Evolutionary conservation across 1,140 invertebrate genomes (phyloP).

Genomic region (Linepithema humile): DNA sequence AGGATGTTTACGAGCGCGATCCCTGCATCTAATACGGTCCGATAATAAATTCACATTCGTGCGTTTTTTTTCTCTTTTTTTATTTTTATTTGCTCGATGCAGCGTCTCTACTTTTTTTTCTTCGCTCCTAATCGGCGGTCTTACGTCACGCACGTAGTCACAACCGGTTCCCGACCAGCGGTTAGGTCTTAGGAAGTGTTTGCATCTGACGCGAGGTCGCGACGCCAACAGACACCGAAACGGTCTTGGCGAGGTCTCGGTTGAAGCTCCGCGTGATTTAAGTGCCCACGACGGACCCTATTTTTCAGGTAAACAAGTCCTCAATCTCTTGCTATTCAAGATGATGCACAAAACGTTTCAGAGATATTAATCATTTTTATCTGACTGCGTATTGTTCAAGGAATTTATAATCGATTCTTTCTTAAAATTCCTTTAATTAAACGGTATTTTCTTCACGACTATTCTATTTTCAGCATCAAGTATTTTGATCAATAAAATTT

Average conservation of each 20-base stretch:
- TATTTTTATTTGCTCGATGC: conserved; percentile 7
- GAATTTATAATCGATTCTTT: not conserved
- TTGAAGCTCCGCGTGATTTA: conserved; percentile 3
- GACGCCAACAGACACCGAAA: conserved; percentile 29
- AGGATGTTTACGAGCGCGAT: conserved; percentile 10
- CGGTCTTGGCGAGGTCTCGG: conserved; percentile 1
- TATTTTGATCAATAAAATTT: not conserved
- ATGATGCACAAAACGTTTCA: not conserved
- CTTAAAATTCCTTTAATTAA: not conserved
- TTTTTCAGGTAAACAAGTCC: conserved; percentile 32
- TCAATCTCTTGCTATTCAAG: not conserved
- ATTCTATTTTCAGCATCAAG: not conserved
- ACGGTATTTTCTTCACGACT: no score
- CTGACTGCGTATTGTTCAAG: not conserved
- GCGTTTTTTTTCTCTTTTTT: conserved; percentile 58
- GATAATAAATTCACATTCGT: conserved; percentile 70
- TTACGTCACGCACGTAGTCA: conserved; percentile 80
- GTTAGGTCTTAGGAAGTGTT: conserved; percentile 71
- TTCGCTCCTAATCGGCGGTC: conserved; percentile 74
- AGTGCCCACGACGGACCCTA: not conserved
- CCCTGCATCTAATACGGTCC: not conserved
- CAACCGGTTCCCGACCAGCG: conserved; percentile 75
- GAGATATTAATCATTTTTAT: not conserved
- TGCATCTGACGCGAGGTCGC: conserved; percentile 66
- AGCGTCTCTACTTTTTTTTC: conserved; percentile 50